These are phyloP conservation scores for Neogobius melanostomus DNA, from an alignment of 2,113 vertebrate genomes.

Conservation along the genomic window DNA sequence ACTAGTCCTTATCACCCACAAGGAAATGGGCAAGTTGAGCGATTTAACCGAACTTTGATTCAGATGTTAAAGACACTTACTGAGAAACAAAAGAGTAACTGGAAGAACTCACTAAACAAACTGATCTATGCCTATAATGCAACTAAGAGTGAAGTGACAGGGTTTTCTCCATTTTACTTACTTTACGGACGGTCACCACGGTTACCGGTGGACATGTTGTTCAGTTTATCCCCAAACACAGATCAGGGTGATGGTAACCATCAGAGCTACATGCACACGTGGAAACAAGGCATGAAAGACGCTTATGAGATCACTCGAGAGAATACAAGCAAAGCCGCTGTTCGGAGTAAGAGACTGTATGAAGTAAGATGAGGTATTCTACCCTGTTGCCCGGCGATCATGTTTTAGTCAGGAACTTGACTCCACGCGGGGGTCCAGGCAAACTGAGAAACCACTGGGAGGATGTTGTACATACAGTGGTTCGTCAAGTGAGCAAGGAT, in stretches of 20 bases:
- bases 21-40: no score
- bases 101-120: no score
- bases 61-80: no score
- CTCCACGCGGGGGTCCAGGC: neutral
- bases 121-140: no score
- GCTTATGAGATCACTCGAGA: neutral
- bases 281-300: neutral
- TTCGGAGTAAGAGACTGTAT: neutral
- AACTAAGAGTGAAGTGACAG: no score
- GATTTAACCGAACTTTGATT: no score
- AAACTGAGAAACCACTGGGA: neutral
- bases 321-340: neutral
- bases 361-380: neutral
- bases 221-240: no score
- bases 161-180: no score
- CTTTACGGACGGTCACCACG: no score
- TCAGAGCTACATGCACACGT: neutral
- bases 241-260: neutral
- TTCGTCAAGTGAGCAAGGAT: neutral
- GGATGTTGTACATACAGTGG: neutral
- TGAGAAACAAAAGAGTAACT: no score
- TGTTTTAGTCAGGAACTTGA: neutral
- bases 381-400: neutral
- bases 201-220: no score
- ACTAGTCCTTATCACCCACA: no score